Base-by-base conservation (phyloP, 2,888 invertebrate genomes). In the Mesoligia furuncula region DNA sequence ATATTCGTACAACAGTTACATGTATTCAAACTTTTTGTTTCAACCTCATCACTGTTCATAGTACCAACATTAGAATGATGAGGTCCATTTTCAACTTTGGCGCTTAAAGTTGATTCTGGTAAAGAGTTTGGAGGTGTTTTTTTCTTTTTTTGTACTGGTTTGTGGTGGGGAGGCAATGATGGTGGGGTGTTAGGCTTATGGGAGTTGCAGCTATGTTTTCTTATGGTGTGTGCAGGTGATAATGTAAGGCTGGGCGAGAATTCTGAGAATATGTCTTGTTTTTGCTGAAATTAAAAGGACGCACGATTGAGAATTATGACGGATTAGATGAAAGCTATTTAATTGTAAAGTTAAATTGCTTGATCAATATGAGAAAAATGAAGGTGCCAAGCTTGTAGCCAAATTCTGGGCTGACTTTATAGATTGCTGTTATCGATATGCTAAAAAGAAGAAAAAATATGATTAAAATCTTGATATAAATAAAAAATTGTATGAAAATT, bases 181-280 rank as follows among this genome's bases (percentile, higher is more conserved):
- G 86, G 85, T 36, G 90, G 88, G 5, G 91, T 81, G 4, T 69
- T 85, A 24, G 87, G 75, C 75, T 77, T 88, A n/a, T 90, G 90
- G 13, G 91, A 82, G 39, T 89, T 85, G 73, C 94, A 94, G 59
- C 74, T 88, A 80, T 95, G 95, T 79, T 93, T 95, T 76, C 91
- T 94, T 13, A 84, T 76, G 72, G 81, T 91, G 59, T 86, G 84
- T 7, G 83, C 81, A 0, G 89, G 92, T 51, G 90, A 91, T 42
- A 91, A 68, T 0, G 90, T 89, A 2, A 95, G 78, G 24, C 88
- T 94, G 27, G 91, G 90, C 8, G 94, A 92, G 80, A 95, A 94
- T 69, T 94, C 95, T 0, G 94, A 79, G 81, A 95, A 96, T 69
- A 95, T 91, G 45, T 96, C 96, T 86, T 92, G 95, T 61, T 95